A percentile compares a stretch with the other conserved stretches of the same genome.
phyloP scores from a whole-genome alignment of 2,113 vertebrate species.

The Myrmecophaga tridactyla region DNA sequence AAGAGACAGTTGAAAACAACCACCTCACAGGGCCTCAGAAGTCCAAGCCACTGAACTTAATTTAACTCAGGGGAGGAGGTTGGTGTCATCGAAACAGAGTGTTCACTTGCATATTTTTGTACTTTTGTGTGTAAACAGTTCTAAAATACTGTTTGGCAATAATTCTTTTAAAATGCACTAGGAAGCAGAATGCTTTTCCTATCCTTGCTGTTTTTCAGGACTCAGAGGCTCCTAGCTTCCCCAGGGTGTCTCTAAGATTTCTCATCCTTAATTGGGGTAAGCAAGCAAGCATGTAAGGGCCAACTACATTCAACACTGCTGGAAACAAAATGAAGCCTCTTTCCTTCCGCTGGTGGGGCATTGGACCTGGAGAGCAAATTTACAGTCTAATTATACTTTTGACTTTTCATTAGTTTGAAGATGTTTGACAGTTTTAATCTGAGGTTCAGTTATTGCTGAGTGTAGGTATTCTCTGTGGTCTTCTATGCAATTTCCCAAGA shows the following conservation, averaged over 20 bases:
- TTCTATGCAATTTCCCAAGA: neutral
- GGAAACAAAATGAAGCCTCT: neutral
- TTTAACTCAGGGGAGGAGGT: slow-evolving; percentile 53
- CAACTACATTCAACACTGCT: neutral
- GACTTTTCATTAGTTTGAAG: slow-evolving; percentile 42
- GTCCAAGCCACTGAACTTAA: slow-evolving; percentile 49
- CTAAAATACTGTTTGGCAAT: slow-evolving; percentile 50
- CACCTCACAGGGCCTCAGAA: slow-evolving; percentile 43
- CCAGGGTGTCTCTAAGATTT: neutral
- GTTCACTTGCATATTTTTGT: slow-evolving; percentile 48
- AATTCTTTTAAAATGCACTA: slow-evolving; percentile 12
- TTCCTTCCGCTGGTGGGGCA: neutral
- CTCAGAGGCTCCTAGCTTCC: neutral
- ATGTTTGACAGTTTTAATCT: slow-evolving; percentile 55
- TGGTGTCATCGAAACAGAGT: slow-evolving; percentile 3
- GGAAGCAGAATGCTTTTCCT: neutral
- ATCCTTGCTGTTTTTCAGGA: neutral
- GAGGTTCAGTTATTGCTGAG: slow-evolving; percentile 62
- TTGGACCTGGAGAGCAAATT: neutral
- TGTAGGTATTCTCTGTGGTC: slow-evolving; percentile 44
- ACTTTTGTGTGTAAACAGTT: slow-evolving; percentile 43
- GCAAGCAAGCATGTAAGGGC: neutral
- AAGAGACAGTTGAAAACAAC: slow-evolving; percentile 71
- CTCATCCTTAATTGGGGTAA: neutral
- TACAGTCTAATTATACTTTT: slow-evolving; percentile 37